Conservation (phyloP, 1,140 invertebrate species). For the Sycophila sp. region DNA sequence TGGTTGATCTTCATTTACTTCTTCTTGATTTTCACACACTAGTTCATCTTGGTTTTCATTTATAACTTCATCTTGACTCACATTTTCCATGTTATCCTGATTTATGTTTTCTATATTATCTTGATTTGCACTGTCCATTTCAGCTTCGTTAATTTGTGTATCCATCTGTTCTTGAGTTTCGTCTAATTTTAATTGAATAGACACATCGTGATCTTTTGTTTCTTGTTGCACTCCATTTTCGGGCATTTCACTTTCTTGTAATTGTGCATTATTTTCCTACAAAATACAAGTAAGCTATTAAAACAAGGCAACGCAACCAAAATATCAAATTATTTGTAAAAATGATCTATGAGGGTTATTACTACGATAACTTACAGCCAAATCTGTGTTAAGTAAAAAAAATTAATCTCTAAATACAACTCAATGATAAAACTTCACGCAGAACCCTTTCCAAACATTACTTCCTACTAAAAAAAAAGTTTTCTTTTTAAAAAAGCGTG, state of each 20-base stretch:
- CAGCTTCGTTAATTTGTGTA: conserved; percentile 11
- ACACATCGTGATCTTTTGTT: background rate
- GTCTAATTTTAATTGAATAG: conserved; percentile 12
- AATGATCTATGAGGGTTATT: background rate
- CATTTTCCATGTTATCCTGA: background rate
- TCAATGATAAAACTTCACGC: background rate
- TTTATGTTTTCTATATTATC: background rate
- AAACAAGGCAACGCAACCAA: too few species aligned
- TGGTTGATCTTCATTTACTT: conserved; percentile 1
- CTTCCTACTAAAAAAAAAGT: too few species aligned
- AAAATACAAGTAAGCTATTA: too few species aligned
- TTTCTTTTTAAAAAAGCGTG: too few species aligned
- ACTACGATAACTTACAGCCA: too few species aligned
- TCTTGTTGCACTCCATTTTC: conserved; percentile 31
- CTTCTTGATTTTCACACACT: background rate
- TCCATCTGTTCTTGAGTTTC: conserved; percentile 8
- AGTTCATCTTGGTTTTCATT: background rate
- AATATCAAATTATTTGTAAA: background rate
- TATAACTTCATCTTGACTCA: conserved; percentile 7
- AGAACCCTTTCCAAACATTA: conserved; percentile 25
- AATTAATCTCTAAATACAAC: too few species aligned
- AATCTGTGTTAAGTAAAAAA: too few species aligned
- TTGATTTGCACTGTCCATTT: conserved; percentile 12
- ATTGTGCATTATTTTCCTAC: conserved; percentile 11
- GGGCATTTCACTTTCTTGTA: background rate